Evolutionary conservation across 1,140 invertebrate species (phyloP).

Genomic region (Cryptotermes secundus): DNA sequence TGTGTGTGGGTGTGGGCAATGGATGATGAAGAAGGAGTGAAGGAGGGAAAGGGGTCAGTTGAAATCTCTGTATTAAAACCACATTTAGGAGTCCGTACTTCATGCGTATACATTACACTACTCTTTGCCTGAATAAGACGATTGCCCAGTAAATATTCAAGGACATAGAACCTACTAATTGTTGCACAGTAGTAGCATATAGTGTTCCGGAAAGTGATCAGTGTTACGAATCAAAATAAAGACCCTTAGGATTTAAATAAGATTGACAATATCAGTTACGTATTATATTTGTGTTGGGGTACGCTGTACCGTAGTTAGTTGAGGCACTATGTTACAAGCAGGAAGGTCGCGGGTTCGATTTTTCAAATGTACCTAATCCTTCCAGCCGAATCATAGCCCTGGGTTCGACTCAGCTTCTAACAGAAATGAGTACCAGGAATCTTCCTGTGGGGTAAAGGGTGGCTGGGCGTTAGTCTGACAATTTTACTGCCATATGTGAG

Average conservation of each 20-base stretch:
- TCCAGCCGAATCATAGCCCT: no score
- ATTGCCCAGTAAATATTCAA: background rate
- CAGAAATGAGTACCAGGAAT: no score
- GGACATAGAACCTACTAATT: background rate
- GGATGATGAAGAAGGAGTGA: no score
- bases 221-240: background rate
- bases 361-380: no score
- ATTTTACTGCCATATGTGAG: no score
- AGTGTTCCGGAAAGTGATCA: background rate
- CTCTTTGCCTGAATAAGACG: background rate
- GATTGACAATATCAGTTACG: background rate
- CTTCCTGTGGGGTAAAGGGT: no score
- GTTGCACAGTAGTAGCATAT: background rate
- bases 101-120: no score
- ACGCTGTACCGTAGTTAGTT: no score
- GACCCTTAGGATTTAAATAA: background rate
- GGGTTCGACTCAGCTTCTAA: no score
- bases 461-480: no score
- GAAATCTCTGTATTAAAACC: constrained; percentile 13
- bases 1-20: background rate
- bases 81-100: background rate
- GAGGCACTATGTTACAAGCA: no score
- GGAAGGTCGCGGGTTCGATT: no score
- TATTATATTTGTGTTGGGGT: background rate
- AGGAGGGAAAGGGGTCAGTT: background rate